Percentiles rank a stretch among this genome's conserved stretches.
phyloP scores from a whole-genome alignment of 2,113 vertebrate species.

The Forbesichthys papilliferus region DNA sequence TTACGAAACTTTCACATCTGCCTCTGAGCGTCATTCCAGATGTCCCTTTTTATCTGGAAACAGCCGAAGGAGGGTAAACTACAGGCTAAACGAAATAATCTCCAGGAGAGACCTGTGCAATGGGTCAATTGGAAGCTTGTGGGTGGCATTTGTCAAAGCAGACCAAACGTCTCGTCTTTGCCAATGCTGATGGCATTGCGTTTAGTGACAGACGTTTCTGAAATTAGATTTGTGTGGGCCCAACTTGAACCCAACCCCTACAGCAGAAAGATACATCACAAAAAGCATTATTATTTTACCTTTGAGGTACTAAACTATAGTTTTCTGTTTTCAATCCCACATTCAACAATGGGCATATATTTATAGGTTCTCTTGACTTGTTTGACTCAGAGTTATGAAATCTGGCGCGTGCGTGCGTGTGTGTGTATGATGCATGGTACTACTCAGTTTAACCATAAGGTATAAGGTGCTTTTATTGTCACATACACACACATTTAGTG shows the following conservation, averaged over 20 bases:
- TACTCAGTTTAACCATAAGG: too few species aligned
- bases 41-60: slow-evolving; percentile 53
- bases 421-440: too few species aligned
- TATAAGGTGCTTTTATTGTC: too few species aligned
- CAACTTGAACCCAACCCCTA: slow-evolving; percentile 4
- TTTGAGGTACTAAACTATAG: too few species aligned
- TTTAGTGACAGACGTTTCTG: slow-evolving; percentile 19
- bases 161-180: slow-evolving; percentile 4
- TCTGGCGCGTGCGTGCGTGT: too few species aligned
- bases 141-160: background rate
- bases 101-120: background rate
- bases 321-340: too few species aligned
- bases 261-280: too few species aligned
- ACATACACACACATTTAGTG: too few species aligned
- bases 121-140: slow-evolving; percentile 8
- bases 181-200: slow-evolving; percentile 45
- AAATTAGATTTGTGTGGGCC: background rate
- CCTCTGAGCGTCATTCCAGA: slow-evolving; percentile 59
- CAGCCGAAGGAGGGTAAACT: slow-evolving; percentile 29
- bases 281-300: too few species aligned
- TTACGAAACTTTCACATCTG: slow-evolving; percentile 69
- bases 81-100: slow-evolving; percentile 6
- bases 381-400: too few species aligned
- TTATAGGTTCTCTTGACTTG: too few species aligned
- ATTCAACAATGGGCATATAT: too few species aligned